Evolutionary conservation across 2,888 invertebrate genomes (phyloP).

Genomic region (Papilio gigon): DNA sequence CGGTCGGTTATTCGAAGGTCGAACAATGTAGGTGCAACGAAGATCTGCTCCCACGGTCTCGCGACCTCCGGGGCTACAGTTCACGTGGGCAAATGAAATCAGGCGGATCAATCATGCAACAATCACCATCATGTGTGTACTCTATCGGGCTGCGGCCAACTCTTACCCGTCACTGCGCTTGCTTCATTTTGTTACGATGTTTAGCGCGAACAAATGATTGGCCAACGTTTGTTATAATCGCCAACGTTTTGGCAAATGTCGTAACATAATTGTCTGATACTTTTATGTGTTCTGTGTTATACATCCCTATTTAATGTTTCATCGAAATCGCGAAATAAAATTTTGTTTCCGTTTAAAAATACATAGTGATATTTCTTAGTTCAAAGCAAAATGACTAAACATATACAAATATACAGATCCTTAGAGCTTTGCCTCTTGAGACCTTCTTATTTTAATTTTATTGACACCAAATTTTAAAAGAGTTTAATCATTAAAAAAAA

Average conservation of each 20-base stretch:
- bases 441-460: background rate
- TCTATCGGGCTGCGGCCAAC: conserved; percentile 30
- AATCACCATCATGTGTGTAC: conserved; percentile 41
- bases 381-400: too few relatives aligned
- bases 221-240: conserved; percentile 14
- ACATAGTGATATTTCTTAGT: too few relatives aligned
- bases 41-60: conserved; percentile 53
- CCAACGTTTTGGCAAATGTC: conserved; percentile 31
- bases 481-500: too few relatives aligned
- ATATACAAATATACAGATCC: too few relatives aligned
- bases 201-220: conserved; percentile 21
- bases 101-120: conserved; percentile 58
- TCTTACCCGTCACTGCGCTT: conserved; percentile 36
- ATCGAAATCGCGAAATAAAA: background rate
- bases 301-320: too few relatives aligned
- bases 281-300: too few relatives aligned
- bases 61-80: conserved; percentile 52
- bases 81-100: conserved; percentile 60
- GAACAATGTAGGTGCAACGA: conserved; percentile 43
- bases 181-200: conserved; percentile 26
- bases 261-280: background rate
- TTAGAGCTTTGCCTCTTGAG: background rate
- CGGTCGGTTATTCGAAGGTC: conserved; percentile 42
- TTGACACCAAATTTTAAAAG: background rate
- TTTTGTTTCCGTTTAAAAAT: too few relatives aligned